phyloP scores from a whole-genome alignment of 2,888 invertebrate species.

The Tupiocoris notatus region DNA sequence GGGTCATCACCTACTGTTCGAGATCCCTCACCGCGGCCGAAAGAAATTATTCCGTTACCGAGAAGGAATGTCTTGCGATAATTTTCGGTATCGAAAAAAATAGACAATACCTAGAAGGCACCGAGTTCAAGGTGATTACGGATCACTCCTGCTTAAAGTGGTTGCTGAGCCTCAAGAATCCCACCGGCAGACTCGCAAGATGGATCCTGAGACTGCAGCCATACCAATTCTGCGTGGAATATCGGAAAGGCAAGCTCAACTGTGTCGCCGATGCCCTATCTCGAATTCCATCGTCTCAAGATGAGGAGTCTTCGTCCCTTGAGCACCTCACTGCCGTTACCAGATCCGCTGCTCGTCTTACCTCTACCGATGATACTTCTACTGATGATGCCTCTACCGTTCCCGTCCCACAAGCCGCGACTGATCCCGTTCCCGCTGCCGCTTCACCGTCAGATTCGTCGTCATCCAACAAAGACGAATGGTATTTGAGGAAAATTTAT shows the following conservation, averaged over 20 bases:
- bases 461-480: constrained; percentile 11
- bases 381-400: neutral
- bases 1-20: constrained; percentile 18
- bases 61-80: neutral
- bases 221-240: neutral
- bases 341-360: neutral
- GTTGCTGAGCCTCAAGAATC: neutral
- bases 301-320: too few relatives aligned
- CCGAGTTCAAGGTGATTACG: neutral
- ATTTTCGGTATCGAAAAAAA: constrained; percentile 1
- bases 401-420: too few relatives aligned
- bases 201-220: neutral
- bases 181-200: neutral
- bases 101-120: neutral
- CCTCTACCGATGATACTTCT: neutral
- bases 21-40: constrained; percentile 5
- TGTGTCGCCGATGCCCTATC: neutral
- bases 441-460: too few relatives aligned
- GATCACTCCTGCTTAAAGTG: constrained; percentile 2
- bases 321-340: neutral
- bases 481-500: constrained; percentile 25
- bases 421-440: neutral
- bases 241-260: constrained; percentile 1
- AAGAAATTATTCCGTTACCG: constrained; percentile 15
- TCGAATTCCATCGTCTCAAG: neutral